phyloP scores from a whole-genome alignment of 2,113 vertebrate genomes.

The crab-eating macaque (Macaca fascicularis) region T2T-MFA8v1.1 NC_088375.1:140179501-140180000 shows the following conservation, averaged over 20 bases:
- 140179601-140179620: conserved; percentile 52
- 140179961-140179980: not conserved
- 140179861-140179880: conserved; percentile 13
- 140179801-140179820: conserved; percentile 13
- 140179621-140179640: conserved; percentile 54
- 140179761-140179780: conserved; percentile 62
- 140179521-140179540: conserved; percentile 70
- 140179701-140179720: conserved; percentile 70
- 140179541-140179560: conserved; percentile 66
- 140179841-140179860: not conserved
- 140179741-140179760: conserved; percentile 68
- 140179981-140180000: conserved; percentile 39
- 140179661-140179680: conserved; percentile 61
- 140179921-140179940: not conserved
- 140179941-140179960: conserved; percentile 8
- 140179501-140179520: conserved; percentile 14
- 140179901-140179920: not conserved
- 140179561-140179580: conserved; percentile 58
- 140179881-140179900: conserved; percentile 24
- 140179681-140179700: conserved; percentile 60
- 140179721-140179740: conserved; percentile 71
- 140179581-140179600: conserved; percentile 62
- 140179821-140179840: not conserved
- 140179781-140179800: conserved; percentile 57
- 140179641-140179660: conserved; percentile 63